Percentiles rank a stretch among this genome's conserved stretches.
These are phyloP conservation scores for Wiebesia pumilae DNA, from an alignment of 1,140 invertebrate species.

Conservation along the genomic window DNA sequence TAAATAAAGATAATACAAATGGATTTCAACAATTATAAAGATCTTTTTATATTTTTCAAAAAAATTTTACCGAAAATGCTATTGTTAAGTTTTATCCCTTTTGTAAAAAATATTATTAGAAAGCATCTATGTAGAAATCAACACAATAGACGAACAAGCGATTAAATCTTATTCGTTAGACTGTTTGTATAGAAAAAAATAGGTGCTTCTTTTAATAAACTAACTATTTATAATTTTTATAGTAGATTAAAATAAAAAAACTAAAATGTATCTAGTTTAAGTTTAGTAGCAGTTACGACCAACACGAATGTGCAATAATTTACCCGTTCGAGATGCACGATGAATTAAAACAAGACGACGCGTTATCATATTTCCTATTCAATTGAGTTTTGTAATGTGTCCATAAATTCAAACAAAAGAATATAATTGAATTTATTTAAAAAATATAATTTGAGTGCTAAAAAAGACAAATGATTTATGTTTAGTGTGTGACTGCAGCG, in stretches of 20 bases:
- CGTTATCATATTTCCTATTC: neutral
- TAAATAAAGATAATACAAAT: no score
- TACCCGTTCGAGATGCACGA: neutral
- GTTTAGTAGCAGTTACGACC: neutral
- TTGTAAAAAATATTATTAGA: no score
- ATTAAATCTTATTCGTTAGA: no score
- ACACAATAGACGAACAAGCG: no score
- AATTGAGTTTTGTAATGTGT: neutral
- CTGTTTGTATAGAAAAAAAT: no score
- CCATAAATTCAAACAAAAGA: neutral
- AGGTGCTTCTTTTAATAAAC: no score
- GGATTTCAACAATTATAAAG: no score
- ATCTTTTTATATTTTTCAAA: no score
- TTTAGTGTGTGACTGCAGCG: neutral
- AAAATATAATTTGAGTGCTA: neutral
- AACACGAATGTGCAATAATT: constrained; percentile 1
- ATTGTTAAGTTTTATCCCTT: no score
- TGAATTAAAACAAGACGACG: neutral
- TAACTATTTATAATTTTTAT: no score
- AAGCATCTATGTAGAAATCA: no score
- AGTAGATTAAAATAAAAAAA: neutral
- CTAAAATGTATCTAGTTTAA: neutral
- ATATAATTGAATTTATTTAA: neutral
- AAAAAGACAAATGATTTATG: neutral
- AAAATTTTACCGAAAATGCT: no score